Evolutionary conservation across 2,113 vertebrate genomes (phyloP), one percentile per base, ranked within the genome.

Genomic region (Shinisaurus crocodilurus): DNA sequence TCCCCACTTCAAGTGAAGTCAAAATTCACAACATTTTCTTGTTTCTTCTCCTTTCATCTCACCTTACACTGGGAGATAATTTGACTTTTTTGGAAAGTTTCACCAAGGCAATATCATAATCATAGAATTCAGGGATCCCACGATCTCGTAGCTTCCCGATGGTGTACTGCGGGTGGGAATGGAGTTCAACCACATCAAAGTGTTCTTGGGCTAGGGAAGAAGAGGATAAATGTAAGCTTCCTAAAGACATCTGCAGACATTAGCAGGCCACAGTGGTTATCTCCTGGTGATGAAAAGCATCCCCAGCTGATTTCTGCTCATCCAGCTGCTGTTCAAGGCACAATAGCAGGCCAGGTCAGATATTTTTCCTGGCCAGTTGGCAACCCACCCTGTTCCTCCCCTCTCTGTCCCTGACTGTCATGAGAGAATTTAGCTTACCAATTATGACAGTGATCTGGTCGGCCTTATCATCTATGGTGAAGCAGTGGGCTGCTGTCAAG

Each of bases 401-500:
- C 69, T 69, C 69, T 69, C 60, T 34, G 13, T 6, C 40, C 76
- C 10, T n/a, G 32, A 18, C 29, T 48, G 29, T 15, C 29, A 2
- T 57, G 43, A 25, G 37, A 81, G 6, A 15, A 34, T 27, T 29
- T 1, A 60, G 79, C 94, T 95, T 94, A 94, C 95, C 96, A 65
- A 95, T 3, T 5, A 29, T 89, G 77, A 96, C 95, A 84, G 50
- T 93, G 92, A 97, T 95, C 7, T 34, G 83, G 23, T 91, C 91
- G 25, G 0, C 57, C 43, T 60, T 5, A 5, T 96, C 96, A 0
- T 96, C 92, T 16, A 96, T 91, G 0, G 91, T 95, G 88, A 99
- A 98, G 90, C 98, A 99, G 93, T 98, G 98, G 69, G 98, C 98
- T 0, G 98, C 98, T 0, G 98, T 98, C 95, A 99, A 94, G 85